Evolutionary conservation across 2,113 vertebrate species (phyloP).

Genomic region (Kryptolebias marmoratus): DNA sequence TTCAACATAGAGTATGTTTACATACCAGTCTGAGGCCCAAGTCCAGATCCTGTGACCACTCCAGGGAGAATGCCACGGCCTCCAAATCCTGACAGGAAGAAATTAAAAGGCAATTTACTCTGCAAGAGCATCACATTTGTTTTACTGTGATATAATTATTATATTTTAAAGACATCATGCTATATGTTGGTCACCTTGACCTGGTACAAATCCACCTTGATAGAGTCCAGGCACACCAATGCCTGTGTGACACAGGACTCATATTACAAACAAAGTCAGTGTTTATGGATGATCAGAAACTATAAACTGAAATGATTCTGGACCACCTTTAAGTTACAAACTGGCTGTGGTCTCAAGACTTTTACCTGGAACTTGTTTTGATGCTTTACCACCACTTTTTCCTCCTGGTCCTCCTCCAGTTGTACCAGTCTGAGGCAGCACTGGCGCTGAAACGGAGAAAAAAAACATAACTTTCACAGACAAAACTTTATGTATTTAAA

Average conservation of each 20-base stretch:
- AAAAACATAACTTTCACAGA: background rate
- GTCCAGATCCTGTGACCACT: slow-evolving; percentile 72
- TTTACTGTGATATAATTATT: background rate
- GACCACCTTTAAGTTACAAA: background rate
- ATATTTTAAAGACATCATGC: background rate
- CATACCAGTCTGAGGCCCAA: slow-evolving; percentile 71
- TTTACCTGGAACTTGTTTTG: slow-evolving; percentile 77
- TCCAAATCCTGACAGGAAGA: slow-evolving; percentile 63
- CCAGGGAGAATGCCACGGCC: slow-evolving; percentile 77
- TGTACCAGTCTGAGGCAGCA: slow-evolving; percentile 68
- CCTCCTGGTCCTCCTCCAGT: slow-evolving; percentile 57
- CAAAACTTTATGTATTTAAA: background rate
- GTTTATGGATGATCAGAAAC: slow-evolving; percentile 5
- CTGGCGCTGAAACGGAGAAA: slow-evolving; percentile 34
- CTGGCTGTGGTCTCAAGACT: background rate
- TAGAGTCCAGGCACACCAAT: slow-evolving; percentile 76
- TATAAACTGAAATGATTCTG: background rate
- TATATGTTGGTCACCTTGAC: slow-evolving; percentile 53
- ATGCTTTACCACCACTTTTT: slow-evolving; percentile 67
- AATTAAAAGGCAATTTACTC: background rate
- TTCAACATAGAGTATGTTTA: background rate
- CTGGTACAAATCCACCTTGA: slow-evolving; percentile 74
- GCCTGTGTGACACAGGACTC: slow-evolving; percentile 45
- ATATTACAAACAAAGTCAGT: background rate
- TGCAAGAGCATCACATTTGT: background rate